Base-by-base conservation (phyloP, 2,797 vertebrate genomes). In the Pseudotriccus pelzelni region DNA sequence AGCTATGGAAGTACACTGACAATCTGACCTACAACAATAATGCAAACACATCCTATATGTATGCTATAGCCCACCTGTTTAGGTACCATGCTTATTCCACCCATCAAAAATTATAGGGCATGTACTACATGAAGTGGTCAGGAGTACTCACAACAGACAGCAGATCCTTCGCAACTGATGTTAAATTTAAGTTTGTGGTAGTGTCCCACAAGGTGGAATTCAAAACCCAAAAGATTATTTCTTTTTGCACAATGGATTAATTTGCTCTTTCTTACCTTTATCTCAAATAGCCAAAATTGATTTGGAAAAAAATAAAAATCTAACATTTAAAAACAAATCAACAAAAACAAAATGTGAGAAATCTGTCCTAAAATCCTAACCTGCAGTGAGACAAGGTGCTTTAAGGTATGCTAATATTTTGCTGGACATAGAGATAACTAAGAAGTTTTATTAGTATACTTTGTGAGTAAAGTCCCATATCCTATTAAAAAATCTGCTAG, bases 41-140 rank as follows among this genome's bases (percentile, higher is more conserved):
- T 7, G 34, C 23, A 81, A n/a, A 37, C 13, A 44, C 6, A 6
- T 4, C 9, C 39, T 39, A 36, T 24, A 0, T 13, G 7, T 1
- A 72, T 13, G 17, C 37, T 66, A 69, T 5, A 24, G 21, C 16
- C 44, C 22, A 86, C 4, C 17, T 28, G 9, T 32, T 73, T 28
- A 73, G 32, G 19, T 21, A 75, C 75, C 20, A 43, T 0, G 1
- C 12, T 69, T 76, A 83, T 19, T 36, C 32, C 34, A 49, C 43
- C 32, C 30, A n/a, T 14, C 22, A 67, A 10, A 75, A 60, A 55
- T 56, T 34, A 46, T 1, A 62, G 34, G 20, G 8, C 28, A 23
- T 3, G 2, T 10, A 2, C 13, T 37, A 73, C 22, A 39, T 2
- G 5, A 15, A 70, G 37, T 1, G 32, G 43, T 37, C 36, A 50